phyloP scores from a whole-genome alignment of 2,797 vertebrate species.

The Meda fulgida region DNA sequence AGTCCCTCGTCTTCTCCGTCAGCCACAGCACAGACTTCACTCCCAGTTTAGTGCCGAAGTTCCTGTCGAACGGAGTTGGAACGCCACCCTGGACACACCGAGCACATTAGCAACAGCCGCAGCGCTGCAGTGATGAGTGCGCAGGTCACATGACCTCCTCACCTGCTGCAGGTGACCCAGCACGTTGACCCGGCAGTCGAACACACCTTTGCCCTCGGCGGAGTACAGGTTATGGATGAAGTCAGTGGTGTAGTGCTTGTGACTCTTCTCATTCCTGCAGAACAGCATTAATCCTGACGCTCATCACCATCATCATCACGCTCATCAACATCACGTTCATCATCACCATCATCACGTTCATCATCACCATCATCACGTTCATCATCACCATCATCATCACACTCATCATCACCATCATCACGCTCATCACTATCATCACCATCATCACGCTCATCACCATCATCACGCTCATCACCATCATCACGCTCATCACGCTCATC shows the following conservation, averaged over 20 bases:
- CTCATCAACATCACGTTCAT: no score
- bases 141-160: constrained; percentile 1
- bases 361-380: no score
- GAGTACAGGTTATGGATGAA: constrained; percentile 94
- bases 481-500: no score
- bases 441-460: no score
- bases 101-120: background rate
- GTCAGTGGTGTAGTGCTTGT: constrained; percentile 89
- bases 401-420: no score
- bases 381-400: no score
- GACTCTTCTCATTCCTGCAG: constrained; percentile 88
- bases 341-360: no score
- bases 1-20: constrained; percentile 89
- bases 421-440: no score
- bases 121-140: rapidly evolving
- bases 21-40: constrained; percentile 93
- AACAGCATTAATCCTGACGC: background rate
- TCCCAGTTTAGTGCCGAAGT: constrained; percentile 95
- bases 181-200: constrained; percentile 93
- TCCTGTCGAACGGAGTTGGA: constrained; percentile 93
- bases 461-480: no score
- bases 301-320: no score
- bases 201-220: constrained; percentile 90
- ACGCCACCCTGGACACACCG: constrained; percentile 83
- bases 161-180: constrained; percentile 96